Evolutionary conservation across 2,888 invertebrate species (phyloP), one percentile per base, ranked within the genome.

Genomic region (Yponomeuta cagnagella): DNA sequence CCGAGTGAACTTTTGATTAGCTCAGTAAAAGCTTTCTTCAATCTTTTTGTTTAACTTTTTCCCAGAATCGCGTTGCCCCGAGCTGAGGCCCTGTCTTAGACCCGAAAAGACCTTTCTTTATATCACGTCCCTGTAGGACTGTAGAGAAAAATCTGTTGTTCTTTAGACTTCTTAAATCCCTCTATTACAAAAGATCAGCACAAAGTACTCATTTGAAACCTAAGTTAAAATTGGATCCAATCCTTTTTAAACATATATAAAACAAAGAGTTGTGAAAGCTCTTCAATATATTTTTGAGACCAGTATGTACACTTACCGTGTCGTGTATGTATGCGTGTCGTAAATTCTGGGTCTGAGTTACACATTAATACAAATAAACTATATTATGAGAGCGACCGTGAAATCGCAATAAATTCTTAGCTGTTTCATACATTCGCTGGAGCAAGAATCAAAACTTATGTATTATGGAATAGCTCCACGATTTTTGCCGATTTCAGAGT

Each of bases 1-100:
- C n/a, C 70, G n/a, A 52, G 70, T 63, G 48, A 65, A 70, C 70
- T 70, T 70, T 64, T 64, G 70, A 64, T 64, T 69, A 69, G 58
- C 69, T 69, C 48, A 58, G 69, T 69, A 69, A 52, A 69, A 69
- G 69, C 69, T 69, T 69, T 69, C 58, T 69, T 69, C 69, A 58
- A 69, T 69, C 52, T 69, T 69, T 69, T 69, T 52, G 68, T 68
- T 68, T 68, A 48, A 68, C 68, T 68, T 68, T 30, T 68, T 15
- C 48, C 37, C 10, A 12, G 9, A 48, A 68, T 68, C 33, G 10
- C 65, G 33, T 65, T 65, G 30, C 30, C 30, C 65, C 64, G 15
- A 33, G 33, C 65, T 12, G 33, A 65, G 65, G 65, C 10, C 33
- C 5, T 65, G 30, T 65, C 31, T 65, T 10, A 65, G 65, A 4